Evolutionary conservation across 2,113 vertebrate species (phyloP).

Genomic region (Dunckerocampus dactyliophorus): DNA sequence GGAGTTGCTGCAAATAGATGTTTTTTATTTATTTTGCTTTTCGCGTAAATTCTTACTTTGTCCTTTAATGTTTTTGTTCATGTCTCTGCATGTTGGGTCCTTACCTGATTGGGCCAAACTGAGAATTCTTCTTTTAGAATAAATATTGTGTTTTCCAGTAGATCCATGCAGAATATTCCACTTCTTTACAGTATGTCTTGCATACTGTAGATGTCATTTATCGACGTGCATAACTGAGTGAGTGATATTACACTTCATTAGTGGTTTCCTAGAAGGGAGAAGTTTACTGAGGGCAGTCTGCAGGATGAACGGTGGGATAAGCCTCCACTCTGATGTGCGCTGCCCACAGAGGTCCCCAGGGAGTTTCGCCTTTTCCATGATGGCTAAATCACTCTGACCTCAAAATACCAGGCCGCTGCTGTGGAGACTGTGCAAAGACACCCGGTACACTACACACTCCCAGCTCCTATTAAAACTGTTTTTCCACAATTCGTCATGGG

Average conservation of each 20-base stretch:
- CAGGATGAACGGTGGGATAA: conserved; percentile 36
- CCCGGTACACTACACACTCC: conserved; percentile 24
- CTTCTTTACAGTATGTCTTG: neutral
- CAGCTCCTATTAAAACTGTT: conserved; percentile 41
- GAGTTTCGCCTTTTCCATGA: conserved; percentile 60
- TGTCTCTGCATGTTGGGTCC: neutral
- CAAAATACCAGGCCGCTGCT: conserved; percentile 66
- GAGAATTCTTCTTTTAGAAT: neutral
- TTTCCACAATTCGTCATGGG: conserved; percentile 31
- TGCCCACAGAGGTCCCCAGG: conserved; percentile 37
- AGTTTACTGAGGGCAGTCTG: conserved; percentile 48
- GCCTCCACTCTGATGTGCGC: conserved; percentile 31
- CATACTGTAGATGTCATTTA: conserved; percentile 18
- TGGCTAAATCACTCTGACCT: conserved; percentile 59
- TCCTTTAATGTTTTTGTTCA: neutral
- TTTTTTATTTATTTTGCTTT: neutral
- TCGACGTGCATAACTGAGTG: conserved; percentile 12
- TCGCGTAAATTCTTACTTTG: neutral
- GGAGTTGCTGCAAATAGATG: conserved; percentile 6
- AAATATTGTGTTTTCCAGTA: neutral
- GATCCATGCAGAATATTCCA: neutral
- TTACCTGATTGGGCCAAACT: neutral
- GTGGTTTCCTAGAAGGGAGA: conserved; percentile 32
- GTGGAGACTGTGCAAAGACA: conserved; percentile 36
- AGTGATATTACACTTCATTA: conserved; percentile 15